Conservation (phyloP, 2,797 vertebrate genomes). For the Paguma larvata region DNA sequence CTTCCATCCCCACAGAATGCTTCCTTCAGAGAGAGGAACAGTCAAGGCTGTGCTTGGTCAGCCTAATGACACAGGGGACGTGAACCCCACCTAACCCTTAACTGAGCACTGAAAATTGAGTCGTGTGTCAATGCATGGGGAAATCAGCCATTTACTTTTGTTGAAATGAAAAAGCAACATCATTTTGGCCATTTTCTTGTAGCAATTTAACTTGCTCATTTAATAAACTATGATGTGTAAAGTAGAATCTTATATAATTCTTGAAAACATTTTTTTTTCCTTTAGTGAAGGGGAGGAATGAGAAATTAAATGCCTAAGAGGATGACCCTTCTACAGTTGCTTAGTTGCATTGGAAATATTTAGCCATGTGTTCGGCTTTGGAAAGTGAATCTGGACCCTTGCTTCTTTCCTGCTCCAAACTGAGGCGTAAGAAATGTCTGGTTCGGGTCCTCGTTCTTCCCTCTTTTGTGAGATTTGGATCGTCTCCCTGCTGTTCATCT, state of each 20-base stretch:
- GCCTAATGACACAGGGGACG: not conserved
- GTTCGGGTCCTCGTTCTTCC: not conserved
- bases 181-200: not conserved
- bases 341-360: not conserved
- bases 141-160: not conserved
- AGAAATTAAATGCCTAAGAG: not conserved
- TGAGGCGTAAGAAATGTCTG: not conserved
- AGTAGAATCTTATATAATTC: not conserved
- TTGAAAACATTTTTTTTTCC: not conserved
- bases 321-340: not conserved
- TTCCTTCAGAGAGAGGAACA: conserved; percentile 22
- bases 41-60: not conserved
- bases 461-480: not conserved
- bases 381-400: not conserved
- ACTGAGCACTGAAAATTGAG: not conserved
- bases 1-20: not conserved
- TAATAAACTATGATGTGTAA: conserved; percentile 1
- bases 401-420: not conserved
- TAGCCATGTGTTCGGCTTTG: not conserved
- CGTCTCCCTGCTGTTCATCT: not conserved
- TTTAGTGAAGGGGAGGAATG: not conserved
- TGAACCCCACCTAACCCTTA: not conserved
- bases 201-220: not conserved
- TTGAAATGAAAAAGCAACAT: conserved; percentile 2
- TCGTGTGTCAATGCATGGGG: not conserved